Conservation (phyloP, 2,113 vertebrate species). For the Tympanuchus pallidicinctus region DNA sequence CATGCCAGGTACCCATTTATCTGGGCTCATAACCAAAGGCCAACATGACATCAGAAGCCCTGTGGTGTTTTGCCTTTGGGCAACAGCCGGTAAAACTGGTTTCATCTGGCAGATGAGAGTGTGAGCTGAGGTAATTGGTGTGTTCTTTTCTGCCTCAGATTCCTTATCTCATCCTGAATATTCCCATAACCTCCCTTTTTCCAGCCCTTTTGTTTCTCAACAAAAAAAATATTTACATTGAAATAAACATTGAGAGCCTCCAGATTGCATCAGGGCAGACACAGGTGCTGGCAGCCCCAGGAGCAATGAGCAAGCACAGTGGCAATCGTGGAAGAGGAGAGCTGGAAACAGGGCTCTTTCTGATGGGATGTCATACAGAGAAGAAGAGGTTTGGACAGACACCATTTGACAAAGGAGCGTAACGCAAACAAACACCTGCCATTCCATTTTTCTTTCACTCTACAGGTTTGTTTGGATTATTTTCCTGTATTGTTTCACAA, state of each 20-base stretch:
- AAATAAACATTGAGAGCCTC: conserved; percentile 51
- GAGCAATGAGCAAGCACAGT: neutral
- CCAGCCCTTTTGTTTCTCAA: conserved; percentile 42
- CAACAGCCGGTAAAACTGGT: conserved; percentile 75
- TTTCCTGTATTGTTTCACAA: neutral
- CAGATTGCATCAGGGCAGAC: neutral
- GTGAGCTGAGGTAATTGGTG: conserved; percentile 59
- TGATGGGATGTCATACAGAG: neutral
- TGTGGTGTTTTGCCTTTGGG: conserved; percentile 71
- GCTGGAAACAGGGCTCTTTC: neutral
- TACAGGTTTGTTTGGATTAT: neutral
- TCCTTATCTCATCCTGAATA: conserved; percentile 59
- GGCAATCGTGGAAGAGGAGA: conserved; percentile 4
- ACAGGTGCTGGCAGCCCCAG: neutral
- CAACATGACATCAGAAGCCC: conserved; percentile 69
- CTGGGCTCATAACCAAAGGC: conserved; percentile 66
- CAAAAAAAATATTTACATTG: conserved; percentile 69
- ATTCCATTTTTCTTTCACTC: neutral
- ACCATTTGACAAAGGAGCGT: neutral
- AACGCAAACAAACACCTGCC: neutral
- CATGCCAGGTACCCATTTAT: conserved; percentile 65
- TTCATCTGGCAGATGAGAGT: conserved; percentile 66
- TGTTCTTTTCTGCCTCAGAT: conserved; percentile 57
- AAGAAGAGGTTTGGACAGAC: neutral
- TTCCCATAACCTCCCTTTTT: conserved; percentile 54